Evolutionary conservation across 1,140 invertebrate species (phyloP), one percentile per base, ranked within the genome.

Genomic region (Samia ricini): DNA sequence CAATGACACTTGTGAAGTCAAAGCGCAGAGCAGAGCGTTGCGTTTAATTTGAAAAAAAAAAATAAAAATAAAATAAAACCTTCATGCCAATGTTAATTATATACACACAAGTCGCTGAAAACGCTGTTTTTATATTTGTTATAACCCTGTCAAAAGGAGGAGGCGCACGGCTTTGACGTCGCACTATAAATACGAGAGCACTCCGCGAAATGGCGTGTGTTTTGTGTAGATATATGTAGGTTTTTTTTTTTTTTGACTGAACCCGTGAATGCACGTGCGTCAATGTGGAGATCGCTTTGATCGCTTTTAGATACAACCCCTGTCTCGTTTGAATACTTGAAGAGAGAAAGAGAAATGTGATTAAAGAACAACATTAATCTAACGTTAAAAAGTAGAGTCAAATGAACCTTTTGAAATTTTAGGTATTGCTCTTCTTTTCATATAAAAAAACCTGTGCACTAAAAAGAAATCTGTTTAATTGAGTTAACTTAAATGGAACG

Each of bases 121-220:
- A 66, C 57, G 66, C 62, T 67, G 56, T 72, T 77, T n/a, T 81
- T 66, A 21, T 52, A 52, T 71, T 69, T 68, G 64, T 82, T 84
- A 81, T 78, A 77, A 77, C 70, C 71, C 76, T 81, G 78, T 85
- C 76, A 85, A 88, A 81, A 83, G 85, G 83, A 88, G 83, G 82
- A 82, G 77, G 68, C n/a, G n/a, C 61, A 48, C 60, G 56, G 69
- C 84, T 88, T 85, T 85, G 81, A 84, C 75, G 75, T 78, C 75
- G 72, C 72, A 76, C 85, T 76, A 81, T 83, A 83, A 67, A 71
- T 36, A 56, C 56, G 70, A 85, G 81, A 48, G 79, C 71, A 59
- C 81, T 83, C 64, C 6, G 42, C 56, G 58, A 60, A 66, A 71
- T 69, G 65, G 65, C 59, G 56, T 68, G 64, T 64, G 60, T 62